phyloP scores from a whole-genome alignment of 2,113 vertebrate species.

The Circaetus cinerascens region DNA sequence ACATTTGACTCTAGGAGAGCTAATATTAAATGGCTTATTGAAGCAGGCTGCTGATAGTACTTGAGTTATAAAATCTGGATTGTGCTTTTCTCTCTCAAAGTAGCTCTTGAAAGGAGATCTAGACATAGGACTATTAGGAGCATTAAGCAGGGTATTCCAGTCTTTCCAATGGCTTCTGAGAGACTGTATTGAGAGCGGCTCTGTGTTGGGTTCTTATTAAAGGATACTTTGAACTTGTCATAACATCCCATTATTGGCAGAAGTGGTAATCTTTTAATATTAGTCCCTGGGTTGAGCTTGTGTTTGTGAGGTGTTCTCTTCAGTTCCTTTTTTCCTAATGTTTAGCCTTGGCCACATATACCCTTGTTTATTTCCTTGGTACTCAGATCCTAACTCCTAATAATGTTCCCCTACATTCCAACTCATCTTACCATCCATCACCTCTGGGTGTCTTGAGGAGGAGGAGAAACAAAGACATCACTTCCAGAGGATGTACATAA shows the following conservation, averaged over 20 bases:
- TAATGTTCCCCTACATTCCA: background rate
- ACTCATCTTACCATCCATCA: rapidly evolving
- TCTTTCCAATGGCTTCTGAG: background rate
- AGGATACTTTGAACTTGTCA: background rate
- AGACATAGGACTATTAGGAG: background rate
- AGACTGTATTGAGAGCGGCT: background rate
- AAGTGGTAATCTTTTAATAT: background rate
- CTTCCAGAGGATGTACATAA: background rate
- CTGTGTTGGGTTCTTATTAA: background rate
- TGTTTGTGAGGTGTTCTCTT: background rate
- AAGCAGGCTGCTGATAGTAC: background rate
- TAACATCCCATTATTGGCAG: background rate
- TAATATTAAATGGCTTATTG: background rate
- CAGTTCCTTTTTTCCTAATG: background rate
- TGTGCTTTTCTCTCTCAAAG: background rate
- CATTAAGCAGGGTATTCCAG: background rate
- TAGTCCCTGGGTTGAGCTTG: background rate
- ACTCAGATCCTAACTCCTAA: background rate
- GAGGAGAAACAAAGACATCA: background rate
- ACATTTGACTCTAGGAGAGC: background rate
- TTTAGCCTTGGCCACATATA: background rate
- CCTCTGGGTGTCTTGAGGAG: background rate
- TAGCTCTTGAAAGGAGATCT: background rate
- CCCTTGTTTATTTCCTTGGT: background rate
- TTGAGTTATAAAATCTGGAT: background rate